A percentile compares a stretch with the other conserved stretches of the same genome.
Evolutionary conservation across 2,797 vertebrate genomes (phyloP).

Genomic region (Pipistrellus kuhlii): DNA sequence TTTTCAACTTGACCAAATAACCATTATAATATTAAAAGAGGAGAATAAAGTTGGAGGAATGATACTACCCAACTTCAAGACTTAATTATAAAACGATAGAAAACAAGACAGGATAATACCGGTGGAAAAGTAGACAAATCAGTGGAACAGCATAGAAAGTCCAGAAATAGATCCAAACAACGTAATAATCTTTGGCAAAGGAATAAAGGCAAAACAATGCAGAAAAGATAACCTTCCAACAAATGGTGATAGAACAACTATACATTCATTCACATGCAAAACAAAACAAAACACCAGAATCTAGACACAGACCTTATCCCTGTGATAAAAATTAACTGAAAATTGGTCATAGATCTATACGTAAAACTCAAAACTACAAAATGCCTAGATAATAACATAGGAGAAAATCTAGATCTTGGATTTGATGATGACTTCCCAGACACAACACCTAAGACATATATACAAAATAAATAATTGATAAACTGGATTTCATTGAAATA

Average conservation of each 20-base stretch:
- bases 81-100: background rate
- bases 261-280: background rate
- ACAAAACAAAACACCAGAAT: background rate
- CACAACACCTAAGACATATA: background rate
- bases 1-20: background rate
- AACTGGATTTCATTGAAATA: slow-evolving; percentile 34
- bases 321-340: slow-evolving; percentile 16
- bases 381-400: background rate
- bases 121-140: background rate
- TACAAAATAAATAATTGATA: background rate
- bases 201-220: background rate
- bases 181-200: background rate
- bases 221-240: background rate
- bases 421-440: background rate
- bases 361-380: background rate
- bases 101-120: background rate
- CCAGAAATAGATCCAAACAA: background rate
- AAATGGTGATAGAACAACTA: background rate
- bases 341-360: background rate
- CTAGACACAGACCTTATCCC: background rate
- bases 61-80: background rate
- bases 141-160: background rate
- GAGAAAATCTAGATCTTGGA: background rate
- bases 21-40: background rate
- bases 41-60: background rate